Evolutionary conservation across 2,888 invertebrate species (phyloP).

Genomic region (Papilio gigon): DNA sequence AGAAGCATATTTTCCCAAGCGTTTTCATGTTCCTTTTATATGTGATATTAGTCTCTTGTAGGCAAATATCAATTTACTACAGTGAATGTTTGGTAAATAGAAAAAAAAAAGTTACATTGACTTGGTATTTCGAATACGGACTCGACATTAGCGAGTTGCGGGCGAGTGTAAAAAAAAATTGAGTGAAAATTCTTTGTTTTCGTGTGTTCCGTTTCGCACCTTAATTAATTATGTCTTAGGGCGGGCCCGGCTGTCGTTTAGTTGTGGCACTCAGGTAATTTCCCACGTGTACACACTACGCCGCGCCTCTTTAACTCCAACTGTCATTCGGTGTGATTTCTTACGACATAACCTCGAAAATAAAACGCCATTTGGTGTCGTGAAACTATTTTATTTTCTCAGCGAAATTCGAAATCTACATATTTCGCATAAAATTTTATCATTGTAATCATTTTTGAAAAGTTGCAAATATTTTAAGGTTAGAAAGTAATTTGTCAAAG

Average conservation of each 20-base stretch:
- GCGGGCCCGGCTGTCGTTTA: conserved; percentile 58
- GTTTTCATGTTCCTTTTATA: too few relatives aligned
- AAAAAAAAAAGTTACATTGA: not conserved
- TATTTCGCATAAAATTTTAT: not conserved
- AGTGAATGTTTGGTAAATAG: not conserved
- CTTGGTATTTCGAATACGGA: not conserved
- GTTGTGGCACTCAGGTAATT: conserved; percentile 71
- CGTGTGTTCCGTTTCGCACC: conserved; percentile 40
- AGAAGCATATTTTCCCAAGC: too few relatives aligned
- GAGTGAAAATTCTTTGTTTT: conserved; percentile 31
- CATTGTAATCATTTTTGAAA: not conserved
- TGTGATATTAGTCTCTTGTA: too few relatives aligned
- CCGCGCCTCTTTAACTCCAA: conserved; percentile 66
- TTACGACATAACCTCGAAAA: conserved; percentile 49
- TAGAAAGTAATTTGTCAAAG: not conserved
- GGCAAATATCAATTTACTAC: not conserved
- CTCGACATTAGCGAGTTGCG: not conserved
- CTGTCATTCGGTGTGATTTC: conserved; percentile 52
- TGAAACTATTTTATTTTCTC: not conserved
- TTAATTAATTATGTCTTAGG: conserved; percentile 79
- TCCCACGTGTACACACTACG: conserved; percentile 72
- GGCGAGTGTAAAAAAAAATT: conserved; percentile 17
- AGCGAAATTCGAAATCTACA: not conserved
- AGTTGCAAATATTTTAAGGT: not conserved
- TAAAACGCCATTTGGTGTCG: conserved; percentile 4